These are phyloP conservation scores for Pangasius sanitwongsei DNA, from an alignment of 2,797 vertebrate species.

Conservation along the genomic window DNA sequence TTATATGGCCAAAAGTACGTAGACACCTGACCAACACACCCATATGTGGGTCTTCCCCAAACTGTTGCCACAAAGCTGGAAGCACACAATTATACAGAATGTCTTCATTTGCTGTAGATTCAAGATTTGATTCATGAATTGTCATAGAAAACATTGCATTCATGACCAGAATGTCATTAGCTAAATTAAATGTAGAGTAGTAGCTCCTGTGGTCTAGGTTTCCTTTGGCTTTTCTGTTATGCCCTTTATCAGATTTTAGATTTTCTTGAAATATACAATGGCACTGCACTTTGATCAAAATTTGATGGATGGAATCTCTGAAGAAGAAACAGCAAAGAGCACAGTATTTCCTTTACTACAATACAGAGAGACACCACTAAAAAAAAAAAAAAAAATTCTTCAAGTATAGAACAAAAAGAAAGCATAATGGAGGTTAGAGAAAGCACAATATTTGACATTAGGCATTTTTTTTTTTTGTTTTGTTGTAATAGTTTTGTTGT, in stretches of 20 bases:
- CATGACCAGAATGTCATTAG: background rate
- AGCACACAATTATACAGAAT: background rate
- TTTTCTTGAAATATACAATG: background rate
- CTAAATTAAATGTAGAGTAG: background rate
- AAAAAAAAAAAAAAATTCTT: background rate
- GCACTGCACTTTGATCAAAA: slow-evolving; percentile 3
- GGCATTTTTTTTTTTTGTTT: background rate
- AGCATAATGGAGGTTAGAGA: background rate
- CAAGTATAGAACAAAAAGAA: background rate
- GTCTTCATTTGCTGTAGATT: no score
- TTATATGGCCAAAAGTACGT: no score
- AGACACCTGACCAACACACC: background rate
- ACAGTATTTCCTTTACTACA: background rate
- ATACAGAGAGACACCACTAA: background rate
- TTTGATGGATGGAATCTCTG: background rate
- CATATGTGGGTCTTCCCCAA: background rate
- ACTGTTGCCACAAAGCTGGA: background rate
- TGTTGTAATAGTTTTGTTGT: background rate
- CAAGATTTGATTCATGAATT: background rate
- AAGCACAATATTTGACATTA: background rate
- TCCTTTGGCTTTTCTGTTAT: background rate
- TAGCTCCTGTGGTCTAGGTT: background rate
- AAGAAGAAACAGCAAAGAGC: background rate
- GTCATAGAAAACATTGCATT: background rate
- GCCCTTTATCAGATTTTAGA: background rate